phyloP scores from a whole-genome alignment of 2,797 vertebrate genomes.

The Eulemur coronatus region DNA sequence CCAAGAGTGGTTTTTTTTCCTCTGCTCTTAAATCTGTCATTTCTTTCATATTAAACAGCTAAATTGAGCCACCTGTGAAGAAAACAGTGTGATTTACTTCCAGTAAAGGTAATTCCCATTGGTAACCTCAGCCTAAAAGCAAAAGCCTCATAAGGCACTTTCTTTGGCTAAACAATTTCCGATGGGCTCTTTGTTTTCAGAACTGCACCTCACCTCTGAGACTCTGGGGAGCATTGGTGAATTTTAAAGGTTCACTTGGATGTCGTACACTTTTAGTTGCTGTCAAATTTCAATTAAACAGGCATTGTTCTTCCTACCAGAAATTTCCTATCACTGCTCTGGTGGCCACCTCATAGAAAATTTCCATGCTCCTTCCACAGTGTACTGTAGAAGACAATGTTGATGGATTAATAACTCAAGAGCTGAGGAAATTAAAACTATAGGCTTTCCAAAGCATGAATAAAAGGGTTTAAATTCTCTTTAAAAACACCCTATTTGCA shows the following conservation, averaged over 20 bases:
- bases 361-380: not conserved
- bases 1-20: not conserved
- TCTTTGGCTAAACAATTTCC: not conserved
- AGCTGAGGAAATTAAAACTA: not conserved
- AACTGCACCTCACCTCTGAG: not conserved
- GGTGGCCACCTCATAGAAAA: not conserved
- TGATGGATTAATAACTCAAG: not conserved
- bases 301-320: not conserved
- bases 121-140: constrained; percentile 38
- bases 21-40: constrained; percentile 61
- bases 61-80: constrained; percentile 63
- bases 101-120: constrained; percentile 53
- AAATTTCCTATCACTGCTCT: not conserved
- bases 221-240: too few species aligned
- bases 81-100: constrained; percentile 68
- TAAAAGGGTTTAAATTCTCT: not conserved
- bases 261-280: not conserved
- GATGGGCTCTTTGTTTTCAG: not conserved
- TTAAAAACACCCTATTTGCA: not conserved
- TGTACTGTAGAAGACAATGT: not conserved
- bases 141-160: not conserved
- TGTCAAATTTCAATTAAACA: constrained; percentile 23
- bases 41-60: constrained; percentile 74
- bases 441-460: not conserved
- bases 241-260: not conserved